Base-by-base conservation (phyloP, 2,113 vertebrate species). In the Chaenogobius annularis region DNA sequence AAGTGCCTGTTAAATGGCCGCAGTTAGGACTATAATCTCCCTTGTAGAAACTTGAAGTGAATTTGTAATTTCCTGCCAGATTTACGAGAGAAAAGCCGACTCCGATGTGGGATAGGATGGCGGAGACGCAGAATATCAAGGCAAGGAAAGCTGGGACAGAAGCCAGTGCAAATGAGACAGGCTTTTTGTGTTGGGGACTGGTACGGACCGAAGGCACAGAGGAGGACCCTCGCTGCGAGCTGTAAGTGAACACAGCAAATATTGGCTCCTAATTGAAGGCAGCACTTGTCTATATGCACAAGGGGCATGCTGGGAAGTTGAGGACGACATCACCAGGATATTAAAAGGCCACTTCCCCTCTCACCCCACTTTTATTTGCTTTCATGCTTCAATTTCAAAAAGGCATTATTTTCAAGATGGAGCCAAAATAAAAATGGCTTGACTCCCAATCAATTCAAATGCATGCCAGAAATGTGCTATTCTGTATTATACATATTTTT, bases 231-330 rank as follows among this genome's bases (percentile, higher is more conserved):
- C 52, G 75, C 84, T 83, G 87, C 64, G 81, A 82, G 81, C 75
- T 61, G 71, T 74, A 83, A 86, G 80, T 76, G 79, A 85, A 79
- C 71, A 77, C 80, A 35, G 69, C 78, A 87, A 85, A 90, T 80
- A 89, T 80, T 85, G 88, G 75, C 83, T 88, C 56, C 74, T 87
- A 82, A 87, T 86, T 86, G 68, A 86, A 87, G 82, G 78, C 81
- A 72, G 77, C 78, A 74, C 46, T 84, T 76, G 80, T 74, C 63
- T 79, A 79, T 79, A 78, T 74, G 77, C 74, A 77, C 58, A 76
- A 35, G 69, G 54, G 68, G 46, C 86, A 85, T 61, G 83, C 83
- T 84, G 83, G 43, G 72, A 82, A 68, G 81, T 44, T 37, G 68
- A 79, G 81, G 73, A 79, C 82, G 78, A 83, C 86, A 82, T 83